phyloP scores from a whole-genome alignment of 2,797 vertebrate species.

The Pipistrellus nathusii region DNA sequence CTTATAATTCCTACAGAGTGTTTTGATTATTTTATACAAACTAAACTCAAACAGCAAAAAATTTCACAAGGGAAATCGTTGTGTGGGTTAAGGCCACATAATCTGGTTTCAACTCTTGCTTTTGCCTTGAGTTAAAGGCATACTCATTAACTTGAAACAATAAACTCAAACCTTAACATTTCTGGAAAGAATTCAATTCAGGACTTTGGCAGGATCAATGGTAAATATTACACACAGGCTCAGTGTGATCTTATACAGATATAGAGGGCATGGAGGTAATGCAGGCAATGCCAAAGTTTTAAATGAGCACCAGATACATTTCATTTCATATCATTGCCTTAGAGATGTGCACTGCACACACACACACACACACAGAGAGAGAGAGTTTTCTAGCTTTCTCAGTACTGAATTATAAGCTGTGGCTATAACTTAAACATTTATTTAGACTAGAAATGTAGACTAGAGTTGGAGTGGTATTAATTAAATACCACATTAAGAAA shows the following conservation, averaged over 20 bases:
- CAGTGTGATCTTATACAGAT: slow-evolving; percentile 63
- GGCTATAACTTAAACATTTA: slow-evolving; percentile 48
- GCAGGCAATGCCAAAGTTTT: not conserved
- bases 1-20: slow-evolving; percentile 79
- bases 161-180: slow-evolving; percentile 70
- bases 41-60: slow-evolving; percentile 75
- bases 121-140: slow-evolving; percentile 79
- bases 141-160: slow-evolving; percentile 80
- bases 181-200: slow-evolving; percentile 71
- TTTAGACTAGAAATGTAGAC: slow-evolving; percentile 54
- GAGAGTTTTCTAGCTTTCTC: not conserved
- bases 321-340: not conserved
- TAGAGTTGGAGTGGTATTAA: slow-evolving; percentile 42
- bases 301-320: slow-evolving; percentile 36
- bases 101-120: slow-evolving; percentile 75
- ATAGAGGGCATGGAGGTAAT: not conserved
- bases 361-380: not conserved
- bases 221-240: slow-evolving; percentile 16
- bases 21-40: slow-evolving; percentile 85
- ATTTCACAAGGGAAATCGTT: slow-evolving; percentile 73
- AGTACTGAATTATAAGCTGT: slow-evolving; percentile 9
- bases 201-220: slow-evolving; percentile 54
- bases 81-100: slow-evolving; percentile 76
- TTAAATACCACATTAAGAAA: slow-evolving; percentile 68
- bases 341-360: not conserved